These are phyloP conservation scores for Stratiolaelaps scimitus DNA, from an alignment of 1,140 invertebrate genomes.

Conservation along the genomic window DNA sequence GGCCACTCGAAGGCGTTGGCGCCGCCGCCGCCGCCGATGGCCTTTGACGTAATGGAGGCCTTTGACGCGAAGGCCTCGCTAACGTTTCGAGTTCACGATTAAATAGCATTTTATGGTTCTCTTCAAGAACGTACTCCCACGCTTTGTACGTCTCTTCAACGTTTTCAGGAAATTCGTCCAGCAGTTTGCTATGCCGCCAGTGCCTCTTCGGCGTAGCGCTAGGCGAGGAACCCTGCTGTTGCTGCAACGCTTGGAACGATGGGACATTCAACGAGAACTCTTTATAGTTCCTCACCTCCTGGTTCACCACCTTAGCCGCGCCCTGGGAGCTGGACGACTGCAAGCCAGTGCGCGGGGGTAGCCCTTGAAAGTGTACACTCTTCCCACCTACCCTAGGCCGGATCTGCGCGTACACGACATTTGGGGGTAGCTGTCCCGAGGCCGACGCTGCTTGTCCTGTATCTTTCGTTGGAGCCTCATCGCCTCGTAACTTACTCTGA, in stretches of 20 bases:
- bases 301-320: neutral
- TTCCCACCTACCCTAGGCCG: neutral
- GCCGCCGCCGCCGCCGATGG: too few species aligned
- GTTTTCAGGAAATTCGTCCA: conserved; percentile 39
- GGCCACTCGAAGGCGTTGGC: too few species aligned
- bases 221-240: conserved; percentile 56
- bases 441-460: neutral
- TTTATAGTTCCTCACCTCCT: conserved; percentile 62
- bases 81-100: conserved; percentile 73
- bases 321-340: neutral
- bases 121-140: conserved; percentile 83
- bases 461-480: neutral
- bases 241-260: conserved; percentile 47
- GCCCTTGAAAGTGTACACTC: conserved; percentile 1
- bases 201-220: conserved; percentile 50
- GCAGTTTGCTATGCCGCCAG: conserved; percentile 17
- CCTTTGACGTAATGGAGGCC: too few species aligned
- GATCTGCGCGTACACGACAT: neutral
- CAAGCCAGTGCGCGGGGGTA: neutral
- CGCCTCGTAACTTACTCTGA: neutral
- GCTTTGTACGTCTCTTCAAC: conserved; percentile 67
- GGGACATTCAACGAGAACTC: conserved; percentile 57
- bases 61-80: conserved; percentile 16
- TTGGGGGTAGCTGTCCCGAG: too few species aligned
- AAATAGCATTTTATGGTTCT: conserved; percentile 72